These are phyloP conservation scores for Eulemur macaco DNA, from an alignment of 2,113 vertebrate species.

Conservation along the genomic window DNA sequence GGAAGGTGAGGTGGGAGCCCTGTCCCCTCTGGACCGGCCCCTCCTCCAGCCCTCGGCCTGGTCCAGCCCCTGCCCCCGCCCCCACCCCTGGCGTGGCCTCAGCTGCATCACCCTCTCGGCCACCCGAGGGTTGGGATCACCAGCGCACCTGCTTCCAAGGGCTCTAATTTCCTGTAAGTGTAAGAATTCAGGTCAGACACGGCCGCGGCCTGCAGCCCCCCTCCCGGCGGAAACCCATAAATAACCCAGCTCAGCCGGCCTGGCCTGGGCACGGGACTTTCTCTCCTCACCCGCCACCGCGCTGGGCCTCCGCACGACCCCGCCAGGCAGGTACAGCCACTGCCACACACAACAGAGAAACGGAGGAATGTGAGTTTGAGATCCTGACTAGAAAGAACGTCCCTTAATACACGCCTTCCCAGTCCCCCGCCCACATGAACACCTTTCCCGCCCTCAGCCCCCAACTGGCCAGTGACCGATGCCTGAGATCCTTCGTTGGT, in stretches of 20 bases:
- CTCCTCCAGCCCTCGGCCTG: not conserved
- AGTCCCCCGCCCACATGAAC: not conserved
- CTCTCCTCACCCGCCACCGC: not conserved
- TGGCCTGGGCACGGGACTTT: conserved; percentile 36
- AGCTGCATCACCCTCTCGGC: conserved; percentile 40
- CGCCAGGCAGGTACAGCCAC: not conserved
- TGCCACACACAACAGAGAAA: not conserved
- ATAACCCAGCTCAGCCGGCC: conserved; percentile 56
- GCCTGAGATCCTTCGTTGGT: not conserved
- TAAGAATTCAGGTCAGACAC: conserved; percentile 79
- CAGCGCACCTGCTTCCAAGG: conserved; percentile 74
- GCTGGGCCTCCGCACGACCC: not conserved
- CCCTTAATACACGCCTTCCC: not conserved
- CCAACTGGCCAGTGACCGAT: not conserved
- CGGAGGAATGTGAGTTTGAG: not conserved
- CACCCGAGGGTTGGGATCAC: conserved; percentile 58
- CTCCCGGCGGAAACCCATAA: conserved; percentile 72
- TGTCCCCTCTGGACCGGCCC: not conserved
- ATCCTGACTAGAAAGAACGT: not conserved
- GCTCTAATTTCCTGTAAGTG: conserved; percentile 79
- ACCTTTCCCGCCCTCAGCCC: not conserved
- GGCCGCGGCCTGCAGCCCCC: conserved; percentile 46
- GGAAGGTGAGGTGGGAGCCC: not conserved
- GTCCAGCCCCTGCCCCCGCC: not conserved
- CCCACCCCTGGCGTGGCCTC: not conserved